Conservation (phyloP, 2,113 vertebrate genomes). For the Malurus melanocephalus region DNA sequence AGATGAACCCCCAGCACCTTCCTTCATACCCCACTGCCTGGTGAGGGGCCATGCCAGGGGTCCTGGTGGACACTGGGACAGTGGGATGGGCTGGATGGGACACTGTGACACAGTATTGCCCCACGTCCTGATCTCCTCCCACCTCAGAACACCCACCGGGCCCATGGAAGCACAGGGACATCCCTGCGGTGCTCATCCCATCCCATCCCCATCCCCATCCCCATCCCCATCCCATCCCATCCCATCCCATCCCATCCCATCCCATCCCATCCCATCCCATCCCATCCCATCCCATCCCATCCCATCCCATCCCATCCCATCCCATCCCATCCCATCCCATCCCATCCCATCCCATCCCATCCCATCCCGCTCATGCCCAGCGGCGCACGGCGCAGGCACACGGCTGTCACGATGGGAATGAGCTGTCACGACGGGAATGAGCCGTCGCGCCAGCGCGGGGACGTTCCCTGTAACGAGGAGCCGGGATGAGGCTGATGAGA, state of each 20-base stretch:
- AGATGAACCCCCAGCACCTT: not conserved
- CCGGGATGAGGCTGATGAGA: conserved; percentile 87
- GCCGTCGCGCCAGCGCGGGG: conserved; percentile 70
- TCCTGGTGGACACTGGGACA: not conserved
- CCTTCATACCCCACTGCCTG: not conserved
- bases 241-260: not conserved
- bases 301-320: not conserved
- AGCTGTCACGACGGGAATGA: conserved; percentile 78
- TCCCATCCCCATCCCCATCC: too few species aligned
- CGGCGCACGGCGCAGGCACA: not conserved
- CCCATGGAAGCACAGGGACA: fast-evolving
- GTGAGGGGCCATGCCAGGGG: not conserved
- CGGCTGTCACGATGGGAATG: conserved; percentile 75
- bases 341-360: not conserved
- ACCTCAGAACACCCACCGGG: fast-evolving
- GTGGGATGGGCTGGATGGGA: not conserved
- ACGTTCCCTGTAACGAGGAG: conserved; percentile 79
- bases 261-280: not conserved
- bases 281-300: too few species aligned
- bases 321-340: not conserved
- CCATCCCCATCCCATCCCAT: not conserved
- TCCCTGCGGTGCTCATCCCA: not conserved
- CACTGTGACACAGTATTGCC: fast-evolving
- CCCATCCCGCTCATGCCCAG: not conserved
- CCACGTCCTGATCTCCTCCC: fast-evolving